phyloP scores from a whole-genome alignment of 1,140 invertebrate genomes.

The silkworm (Bombyx mori) region ASM3026992v2 NC_085109.1:9267501-9268000 shows the following conservation, averaged over 20 bases:
- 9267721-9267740: background rate
- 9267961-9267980: background rate
- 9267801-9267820: constrained; percentile 84
- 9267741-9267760: constrained; percentile 53
- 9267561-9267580: constrained; percentile 77
- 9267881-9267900: constrained; percentile 95
- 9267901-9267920: constrained; percentile 69
- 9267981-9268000: too few relatives aligned
- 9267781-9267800: constrained; percentile 92
- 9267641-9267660: background rate
- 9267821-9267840: constrained; percentile 84
- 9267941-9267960: background rate
- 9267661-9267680: too few relatives aligned
- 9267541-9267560: constrained; percentile 83
- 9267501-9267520: constrained; percentile 87
- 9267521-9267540: constrained; percentile 84
- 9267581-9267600: constrained; percentile 80
- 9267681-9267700: too few relatives aligned
- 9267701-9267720: too few relatives aligned
- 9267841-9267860: constrained; percentile 92
- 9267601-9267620: constrained; percentile 86
- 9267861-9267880: constrained; percentile 95
- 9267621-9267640: constrained; percentile 85
- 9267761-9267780: constrained; percentile 76
- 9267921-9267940: constrained; percentile 34